Conservation (phyloP, 2,888 invertebrate genomes). For the Aplocera efformata region DNA sequence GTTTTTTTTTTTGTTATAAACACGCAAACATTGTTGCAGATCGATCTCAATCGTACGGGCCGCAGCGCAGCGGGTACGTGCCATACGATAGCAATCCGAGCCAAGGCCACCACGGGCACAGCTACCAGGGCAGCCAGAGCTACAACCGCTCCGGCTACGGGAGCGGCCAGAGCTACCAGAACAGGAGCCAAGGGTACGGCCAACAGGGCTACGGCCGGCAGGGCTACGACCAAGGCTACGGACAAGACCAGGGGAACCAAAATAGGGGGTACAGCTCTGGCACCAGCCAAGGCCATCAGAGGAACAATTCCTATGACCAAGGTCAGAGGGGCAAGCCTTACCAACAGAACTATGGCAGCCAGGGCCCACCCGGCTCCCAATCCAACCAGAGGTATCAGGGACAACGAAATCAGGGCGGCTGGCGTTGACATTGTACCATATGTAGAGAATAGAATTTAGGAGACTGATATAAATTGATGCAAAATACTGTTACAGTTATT, state of each 20-base stretch:
- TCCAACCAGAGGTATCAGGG: constrained; percentile 24
- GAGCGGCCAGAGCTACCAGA: constrained; percentile 19
- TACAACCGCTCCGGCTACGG: constrained; percentile 32
- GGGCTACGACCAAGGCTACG: constrained; percentile 26
- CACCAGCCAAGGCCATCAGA: constrained; percentile 23
- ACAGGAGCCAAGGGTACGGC: constrained; percentile 26
- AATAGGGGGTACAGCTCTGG: constrained; percentile 25
- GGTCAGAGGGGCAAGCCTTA: constrained; percentile 20
- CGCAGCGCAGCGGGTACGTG: constrained; percentile 60
- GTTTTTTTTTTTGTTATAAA: no score
- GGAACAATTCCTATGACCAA: constrained; percentile 13
- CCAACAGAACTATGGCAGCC: constrained; percentile 20
- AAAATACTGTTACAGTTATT: no score
- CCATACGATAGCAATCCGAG: constrained; percentile 32
- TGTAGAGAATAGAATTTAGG: constrained; percentile 17
- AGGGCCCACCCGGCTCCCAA: constrained; percentile 19
- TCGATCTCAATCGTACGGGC: constrained; percentile 62
- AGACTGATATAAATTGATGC: constrained; percentile 14
- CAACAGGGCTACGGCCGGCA: constrained; percentile 29
- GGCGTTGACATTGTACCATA: constrained; percentile 21
- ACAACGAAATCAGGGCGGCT: constrained; percentile 29
- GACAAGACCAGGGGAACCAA: constrained; percentile 23
- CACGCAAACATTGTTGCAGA: constrained; percentile 73
- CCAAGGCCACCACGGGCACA: constrained; percentile 33
- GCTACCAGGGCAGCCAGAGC: constrained; percentile 23